These are phyloP conservation scores for Tapirus indicus DNA, from an alignment of 2,797 vertebrate genomes.

Conservation along the genomic window DNA sequence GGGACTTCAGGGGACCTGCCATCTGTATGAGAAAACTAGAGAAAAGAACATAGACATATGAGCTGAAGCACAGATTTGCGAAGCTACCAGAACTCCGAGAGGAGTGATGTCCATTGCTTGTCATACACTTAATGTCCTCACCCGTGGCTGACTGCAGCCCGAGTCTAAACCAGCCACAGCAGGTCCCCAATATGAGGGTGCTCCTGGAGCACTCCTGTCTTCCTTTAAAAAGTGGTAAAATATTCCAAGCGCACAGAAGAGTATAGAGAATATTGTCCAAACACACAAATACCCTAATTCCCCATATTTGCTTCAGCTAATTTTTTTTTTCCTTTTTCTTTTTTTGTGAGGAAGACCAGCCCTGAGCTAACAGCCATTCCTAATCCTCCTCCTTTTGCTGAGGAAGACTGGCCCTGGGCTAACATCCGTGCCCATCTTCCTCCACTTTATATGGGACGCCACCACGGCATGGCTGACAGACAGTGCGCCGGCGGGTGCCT, in stretches of 20 bases:
- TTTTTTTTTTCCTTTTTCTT: too few relatives aligned
- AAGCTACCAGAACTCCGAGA: neutral
- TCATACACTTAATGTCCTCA: neutral
- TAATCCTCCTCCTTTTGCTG: too few relatives aligned
- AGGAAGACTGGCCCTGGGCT: too few relatives aligned
- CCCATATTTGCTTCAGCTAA: neutral
- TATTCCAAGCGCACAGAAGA: neutral
- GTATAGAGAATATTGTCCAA: neutral
- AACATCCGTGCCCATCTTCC: too few relatives aligned
- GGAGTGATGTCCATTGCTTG: neutral
- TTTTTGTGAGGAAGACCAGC: too few relatives aligned
- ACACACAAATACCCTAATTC: neutral
- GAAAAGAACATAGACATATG: neutral
- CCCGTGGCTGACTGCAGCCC: neutral
- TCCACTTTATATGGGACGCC: too few relatives aligned
- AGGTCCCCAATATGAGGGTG: neutral
- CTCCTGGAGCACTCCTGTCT: neutral
- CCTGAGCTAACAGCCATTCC: too few relatives aligned
- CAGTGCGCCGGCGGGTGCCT: too few relatives aligned
- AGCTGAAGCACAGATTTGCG: neutral
- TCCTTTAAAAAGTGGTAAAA: neutral
- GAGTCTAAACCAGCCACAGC: neutral
- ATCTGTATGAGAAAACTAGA: neutral
- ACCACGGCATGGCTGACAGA: too few relatives aligned
- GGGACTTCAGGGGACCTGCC: neutral